These are phyloP conservation scores for Holotrichia oblita DNA, from an alignment of 1,140 invertebrate species.

Conservation along the genomic window DNA sequence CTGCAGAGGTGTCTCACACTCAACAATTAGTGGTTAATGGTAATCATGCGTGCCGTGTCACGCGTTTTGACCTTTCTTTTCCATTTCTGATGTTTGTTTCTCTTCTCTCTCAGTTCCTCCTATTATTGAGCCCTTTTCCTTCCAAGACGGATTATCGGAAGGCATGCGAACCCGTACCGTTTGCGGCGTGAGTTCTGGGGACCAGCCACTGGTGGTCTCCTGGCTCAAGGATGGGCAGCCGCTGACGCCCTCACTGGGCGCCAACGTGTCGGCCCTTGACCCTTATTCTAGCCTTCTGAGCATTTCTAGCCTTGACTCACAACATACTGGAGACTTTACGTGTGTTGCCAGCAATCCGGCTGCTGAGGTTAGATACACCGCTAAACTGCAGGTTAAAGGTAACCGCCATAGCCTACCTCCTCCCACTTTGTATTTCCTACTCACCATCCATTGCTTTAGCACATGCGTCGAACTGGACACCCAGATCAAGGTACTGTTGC, in stretches of 20 bases:
- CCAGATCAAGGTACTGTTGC: conserved; percentile 61
- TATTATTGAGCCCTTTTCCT: conserved; percentile 85
- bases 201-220: conserved; percentile 77
- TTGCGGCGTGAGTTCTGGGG: conserved; percentile 84
- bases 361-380: conserved; percentile 81
- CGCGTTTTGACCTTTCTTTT: conserved; percentile 61
- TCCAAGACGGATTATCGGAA: conserved; percentile 83
- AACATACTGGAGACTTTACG: conserved; percentile 82
- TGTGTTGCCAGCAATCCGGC: conserved; percentile 83
- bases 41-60: conserved; percentile 67
- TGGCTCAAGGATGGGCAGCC: conserved; percentile 82
- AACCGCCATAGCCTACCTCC: conserved; percentile 60
- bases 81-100: conserved; percentile 69
- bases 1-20: conserved; percentile 76
- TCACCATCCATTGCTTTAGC: conserved; percentile 65
- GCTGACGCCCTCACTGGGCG: conserved; percentile 69
- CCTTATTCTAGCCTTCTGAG: conserved; percentile 79
- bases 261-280: conserved; percentile 77
- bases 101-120: conserved; percentile 81
- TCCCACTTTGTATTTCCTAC: conserved; percentile 52
- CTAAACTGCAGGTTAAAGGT: conserved; percentile 86
- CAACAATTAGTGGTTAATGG: conserved; percentile 83
- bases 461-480: conserved; percentile 60
- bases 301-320: conserved; percentile 77
- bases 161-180: conserved; percentile 85